Evolutionary conservation across 2,797 vertebrate species (phyloP), one percentile per base, ranked within the genome.

Genomic region (Cyprinella venusta): DNA sequence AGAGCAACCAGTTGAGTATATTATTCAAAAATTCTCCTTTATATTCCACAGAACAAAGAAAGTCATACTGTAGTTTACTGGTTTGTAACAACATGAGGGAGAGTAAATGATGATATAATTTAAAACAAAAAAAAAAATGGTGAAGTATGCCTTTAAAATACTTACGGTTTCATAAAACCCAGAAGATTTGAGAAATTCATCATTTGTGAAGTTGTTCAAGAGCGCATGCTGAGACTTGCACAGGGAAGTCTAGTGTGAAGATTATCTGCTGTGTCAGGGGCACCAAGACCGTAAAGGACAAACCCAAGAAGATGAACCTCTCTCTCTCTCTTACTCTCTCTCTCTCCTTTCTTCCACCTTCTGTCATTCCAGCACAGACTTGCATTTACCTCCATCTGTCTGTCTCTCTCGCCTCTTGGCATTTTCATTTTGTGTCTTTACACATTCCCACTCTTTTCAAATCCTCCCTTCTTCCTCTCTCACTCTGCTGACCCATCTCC

Each of bases 151-250:
- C 24, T 54, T 21, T 71, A 61, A 42, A 18, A 59, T 33, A 65
- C 45, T 26, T 15, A 5, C 1, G 1, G 30, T 77, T 30, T 82
- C 16, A 21, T 5, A 7, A 63, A 76, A 12, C n/a, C n/a, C 12
- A 76, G 3, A 19, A 40, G 38, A 61, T 45, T 77, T 77, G 3
- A 15, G 9, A 45, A 5, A 40, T 77, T 6, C 5, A 2, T 24
- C 52, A 82, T 89, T 90, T 87, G 87, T 90, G 87, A 89, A 59
- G 59, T 30, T 59, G 16, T 74, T 42, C 64, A 16, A 65, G 42
- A 48, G 68, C 74, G 77, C 59, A 81, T 88, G 82, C 67, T 40
- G 48, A 75, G 59, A 61, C 64, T 69, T 50, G 59, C 19, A 16
- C 21, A 81, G 79, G 54, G 45, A 13, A 1, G 85, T 82, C 81